Conservation (phyloP, 2,888 invertebrate species). For the Phalangium opilio region DNA sequence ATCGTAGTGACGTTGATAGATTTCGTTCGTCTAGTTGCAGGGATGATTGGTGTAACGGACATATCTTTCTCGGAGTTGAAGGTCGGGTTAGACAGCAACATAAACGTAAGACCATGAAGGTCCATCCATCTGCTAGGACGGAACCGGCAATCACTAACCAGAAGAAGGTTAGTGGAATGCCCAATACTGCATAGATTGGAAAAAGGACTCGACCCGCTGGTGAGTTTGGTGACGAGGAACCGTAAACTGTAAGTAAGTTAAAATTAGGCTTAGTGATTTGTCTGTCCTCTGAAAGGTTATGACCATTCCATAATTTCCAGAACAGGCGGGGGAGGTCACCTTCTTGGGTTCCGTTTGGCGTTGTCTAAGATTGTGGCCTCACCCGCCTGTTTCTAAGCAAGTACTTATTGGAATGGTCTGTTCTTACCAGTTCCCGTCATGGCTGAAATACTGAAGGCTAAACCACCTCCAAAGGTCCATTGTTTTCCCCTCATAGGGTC, state of each 20-base stretch:
- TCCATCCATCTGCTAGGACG: conserved; percentile 6
- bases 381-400: too few species aligned
- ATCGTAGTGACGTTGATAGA: neutral
- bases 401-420: too few species aligned
- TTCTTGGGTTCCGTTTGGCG: too few species aligned
- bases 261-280: too few species aligned
- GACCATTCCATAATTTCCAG: too few species aligned
- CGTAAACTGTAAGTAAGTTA: too few species aligned
- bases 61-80: neutral
- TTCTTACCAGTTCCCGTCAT: conserved; percentile 12
- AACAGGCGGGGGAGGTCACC: too few species aligned
- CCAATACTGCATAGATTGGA: conserved; percentile 5
- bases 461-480: conserved; percentile 6
- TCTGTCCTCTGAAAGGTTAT: too few species aligned
- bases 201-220: too few species aligned
- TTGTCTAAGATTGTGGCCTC: too few species aligned
- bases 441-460: conserved; percentile 10
- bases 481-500: neutral
- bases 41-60: conserved; percentile 4
- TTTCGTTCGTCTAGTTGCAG: conserved; percentile 1
- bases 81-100: conserved; percentile 6
- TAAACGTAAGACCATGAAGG: conserved; percentile 3
- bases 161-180: conserved; percentile 7
- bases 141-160: conserved; percentile 9
- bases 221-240: too few species aligned